phyloP scores from a whole-genome alignment of 2,113 vertebrate genomes.

The Mystacornis crossleyi region DNA sequence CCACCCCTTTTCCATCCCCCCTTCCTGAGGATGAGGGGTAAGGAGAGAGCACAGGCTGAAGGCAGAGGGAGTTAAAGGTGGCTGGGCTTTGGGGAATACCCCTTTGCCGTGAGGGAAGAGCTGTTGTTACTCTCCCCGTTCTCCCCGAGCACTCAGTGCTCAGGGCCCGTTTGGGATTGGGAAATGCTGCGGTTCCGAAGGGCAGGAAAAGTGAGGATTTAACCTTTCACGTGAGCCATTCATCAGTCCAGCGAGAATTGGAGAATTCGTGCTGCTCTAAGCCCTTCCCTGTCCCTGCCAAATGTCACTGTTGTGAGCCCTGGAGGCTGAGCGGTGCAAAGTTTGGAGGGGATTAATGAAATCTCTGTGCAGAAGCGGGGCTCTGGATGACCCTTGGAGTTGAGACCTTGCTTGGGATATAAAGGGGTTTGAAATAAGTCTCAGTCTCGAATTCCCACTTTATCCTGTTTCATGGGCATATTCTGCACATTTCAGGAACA shows the following conservation, averaged over 20 bases:
- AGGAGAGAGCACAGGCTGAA: neutral
- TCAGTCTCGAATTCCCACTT: neutral
- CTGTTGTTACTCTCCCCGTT: neutral
- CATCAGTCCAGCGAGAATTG: neutral
- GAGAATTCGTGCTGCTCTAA: neutral
- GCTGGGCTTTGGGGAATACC: neutral
- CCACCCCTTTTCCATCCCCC: neutral
- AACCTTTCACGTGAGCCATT: neutral
- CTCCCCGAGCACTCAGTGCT: neutral
- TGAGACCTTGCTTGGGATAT: neutral
- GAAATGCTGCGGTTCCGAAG: neutral
- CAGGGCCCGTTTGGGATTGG: neutral
- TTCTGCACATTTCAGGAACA: rapidly evolving
- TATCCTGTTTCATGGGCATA: neutral
- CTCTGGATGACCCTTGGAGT: neutral
- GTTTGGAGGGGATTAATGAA: neutral
- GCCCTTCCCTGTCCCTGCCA: neutral
- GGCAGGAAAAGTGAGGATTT: neutral
- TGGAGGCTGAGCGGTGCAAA: neutral
- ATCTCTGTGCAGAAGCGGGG: neutral
- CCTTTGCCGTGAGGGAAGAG: neutral
- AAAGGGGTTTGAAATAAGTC: neutral
- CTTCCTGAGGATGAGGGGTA: rapidly evolving
- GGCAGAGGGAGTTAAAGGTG: neutral
- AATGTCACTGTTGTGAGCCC: neutral